phyloP scores from a whole-genome alignment of 2,797 vertebrate species.

The Gymnopithys bicolor region DNA sequence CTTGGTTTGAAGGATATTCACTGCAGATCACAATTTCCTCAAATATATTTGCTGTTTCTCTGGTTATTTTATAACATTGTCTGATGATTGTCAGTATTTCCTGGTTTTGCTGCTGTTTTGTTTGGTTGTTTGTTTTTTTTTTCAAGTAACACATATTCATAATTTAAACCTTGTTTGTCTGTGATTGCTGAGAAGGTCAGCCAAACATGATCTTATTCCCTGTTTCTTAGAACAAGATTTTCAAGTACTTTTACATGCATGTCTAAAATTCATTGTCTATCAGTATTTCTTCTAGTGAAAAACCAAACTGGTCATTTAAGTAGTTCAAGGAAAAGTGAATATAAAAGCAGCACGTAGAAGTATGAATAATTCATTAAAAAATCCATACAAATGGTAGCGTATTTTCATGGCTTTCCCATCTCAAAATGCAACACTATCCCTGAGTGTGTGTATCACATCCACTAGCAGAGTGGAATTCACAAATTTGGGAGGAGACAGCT shows the following conservation, averaged over 20 bases:
- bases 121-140: neutral
- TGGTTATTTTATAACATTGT: neutral
- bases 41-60: neutral
- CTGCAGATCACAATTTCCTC: conserved; percentile 11
- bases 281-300: neutral
- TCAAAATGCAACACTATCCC: neutral
- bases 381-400: neutral
- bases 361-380: neutral
- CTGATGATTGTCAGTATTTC: neutral
- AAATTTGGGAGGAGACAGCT: neutral
- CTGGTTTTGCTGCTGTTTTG: neutral
- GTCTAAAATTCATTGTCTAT: neutral
- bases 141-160: neutral
- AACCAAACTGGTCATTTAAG: neutral
- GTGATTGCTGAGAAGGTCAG: neutral
- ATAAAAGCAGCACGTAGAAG: neutral
- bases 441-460: neutral
- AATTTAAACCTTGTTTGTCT: neutral
- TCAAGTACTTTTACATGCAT: neutral
- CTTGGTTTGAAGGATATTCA: neutral
- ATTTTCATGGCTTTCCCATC: neutral
- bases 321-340: neutral
- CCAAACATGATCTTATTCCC: neutral
- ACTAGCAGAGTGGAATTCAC: neutral
- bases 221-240: neutral